These are phyloP conservation scores for Oligia fasciuncula DNA, from an alignment of 2,888 invertebrate genomes.

Conservation along the genomic window DNA sequence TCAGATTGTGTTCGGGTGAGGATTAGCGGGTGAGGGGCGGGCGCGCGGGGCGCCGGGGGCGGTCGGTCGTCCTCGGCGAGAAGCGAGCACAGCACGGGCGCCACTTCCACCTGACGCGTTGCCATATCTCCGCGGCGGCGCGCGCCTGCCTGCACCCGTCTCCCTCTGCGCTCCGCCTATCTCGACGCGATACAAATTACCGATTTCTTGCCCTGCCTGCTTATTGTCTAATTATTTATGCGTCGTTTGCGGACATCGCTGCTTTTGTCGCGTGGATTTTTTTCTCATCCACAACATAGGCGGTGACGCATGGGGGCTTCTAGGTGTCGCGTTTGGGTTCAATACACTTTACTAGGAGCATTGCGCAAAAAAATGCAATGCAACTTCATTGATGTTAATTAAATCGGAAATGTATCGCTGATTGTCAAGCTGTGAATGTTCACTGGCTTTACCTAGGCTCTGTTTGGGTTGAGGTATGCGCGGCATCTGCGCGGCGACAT, in stretches of 20 bases:
- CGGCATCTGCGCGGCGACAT: slow-evolving; percentile 75
- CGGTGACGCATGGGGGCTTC: slow-evolving; percentile 84
- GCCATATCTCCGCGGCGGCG: slow-evolving; percentile 87
- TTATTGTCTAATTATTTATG: slow-evolving; percentile 90
- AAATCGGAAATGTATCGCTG: slow-evolving; percentile 41
- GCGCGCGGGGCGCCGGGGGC: slow-evolving; percentile 77
- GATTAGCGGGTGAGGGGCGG: slow-evolving; percentile 84
- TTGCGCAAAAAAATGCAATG: slow-evolving; percentile 58
- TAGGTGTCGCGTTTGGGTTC: slow-evolving; percentile 83
- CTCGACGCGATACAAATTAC: slow-evolving; percentile 88
- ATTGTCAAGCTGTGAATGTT: slow-evolving; percentile 31
- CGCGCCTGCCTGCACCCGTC: slow-evolving; percentile 85
- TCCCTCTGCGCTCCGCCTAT: slow-evolving; percentile 87
- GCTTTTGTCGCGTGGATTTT: slow-evolving; percentile 85
- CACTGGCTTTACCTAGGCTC: slow-evolving; percentile 51
- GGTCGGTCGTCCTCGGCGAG: slow-evolving; percentile 83
- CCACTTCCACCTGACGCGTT: slow-evolving; percentile 90
- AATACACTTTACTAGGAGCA: slow-evolving; percentile 78
- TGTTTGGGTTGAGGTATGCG: slow-evolving; percentile 59
- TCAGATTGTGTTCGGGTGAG: slow-evolving; percentile 89
- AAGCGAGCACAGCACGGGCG: slow-evolving; percentile 82
- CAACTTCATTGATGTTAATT: slow-evolving; percentile 40
- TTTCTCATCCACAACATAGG: slow-evolving; percentile 77
- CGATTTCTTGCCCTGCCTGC: slow-evolving; percentile 88
- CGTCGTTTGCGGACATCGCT: slow-evolving; percentile 84